phyloP scores from a whole-genome alignment of 2,797 vertebrate genomes.

The Enteromius paludinosus region DNA sequence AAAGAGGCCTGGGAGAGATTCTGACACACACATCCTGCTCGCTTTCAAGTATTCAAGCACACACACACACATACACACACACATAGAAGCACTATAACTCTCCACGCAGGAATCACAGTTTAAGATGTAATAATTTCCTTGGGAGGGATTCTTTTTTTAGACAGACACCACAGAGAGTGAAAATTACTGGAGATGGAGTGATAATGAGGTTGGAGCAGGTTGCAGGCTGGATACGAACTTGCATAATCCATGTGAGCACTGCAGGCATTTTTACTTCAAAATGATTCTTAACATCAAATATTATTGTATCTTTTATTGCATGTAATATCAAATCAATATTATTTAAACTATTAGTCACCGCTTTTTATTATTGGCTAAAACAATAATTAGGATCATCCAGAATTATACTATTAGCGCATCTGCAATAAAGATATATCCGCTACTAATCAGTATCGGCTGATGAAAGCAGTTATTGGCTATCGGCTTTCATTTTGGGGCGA shows the following conservation, averaged over 20 bases:
- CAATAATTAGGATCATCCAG: background rate
- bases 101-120: slow-evolving; percentile 1
- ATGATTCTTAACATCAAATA: background rate
- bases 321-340: background rate
- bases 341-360: background rate
- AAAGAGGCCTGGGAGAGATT: slow-evolving; percentile 7
- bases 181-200: background rate
- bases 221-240: slow-evolving; percentile 1
- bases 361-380: background rate
- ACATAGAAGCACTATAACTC: background rate
- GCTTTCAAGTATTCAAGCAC: slow-evolving; percentile 25
- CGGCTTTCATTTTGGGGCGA: background rate
- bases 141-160: background rate
- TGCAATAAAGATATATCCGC: background rate
- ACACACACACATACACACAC: background rate
- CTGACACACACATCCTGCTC: background rate
- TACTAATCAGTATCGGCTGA: background rate
- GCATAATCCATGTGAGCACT: background rate
- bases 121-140: background rate
- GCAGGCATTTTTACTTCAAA: background rate
- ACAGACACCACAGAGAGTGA: background rate
- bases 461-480: background rate
- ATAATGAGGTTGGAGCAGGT: background rate
- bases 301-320: background rate
- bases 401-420: background rate